Base-by-base conservation (phyloP, 2,113 vertebrate species). In the Nansenia antarctica region DNA sequence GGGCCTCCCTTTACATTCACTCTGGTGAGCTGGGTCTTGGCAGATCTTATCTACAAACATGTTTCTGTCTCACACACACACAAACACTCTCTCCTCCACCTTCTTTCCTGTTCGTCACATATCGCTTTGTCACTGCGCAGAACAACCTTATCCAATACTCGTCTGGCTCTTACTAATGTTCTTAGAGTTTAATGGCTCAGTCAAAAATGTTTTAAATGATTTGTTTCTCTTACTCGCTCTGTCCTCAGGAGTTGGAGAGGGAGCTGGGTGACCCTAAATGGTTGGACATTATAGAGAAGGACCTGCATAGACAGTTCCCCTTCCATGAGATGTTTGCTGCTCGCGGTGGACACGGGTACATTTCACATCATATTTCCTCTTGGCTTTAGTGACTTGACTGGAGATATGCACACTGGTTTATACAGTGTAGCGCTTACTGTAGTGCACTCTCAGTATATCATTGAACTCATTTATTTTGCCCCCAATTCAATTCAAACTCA, bases 291-390 rank as follows among this genome's bases (percentile, higher is more conserved):
- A 96, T 96, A 57, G 95, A 96, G 85, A 96, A 96, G 73, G 95
- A 96, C 73, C 90, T 97, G 6, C 96, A 96, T 77, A 86, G 96
- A 54, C 96, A 96, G 86, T 96, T 96, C 63, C 95, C 95, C 42
- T 96, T 97, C 82, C 96, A 96, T 5, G 96, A 96, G 88, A 95
- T 96, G 94, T 96, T 96, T 86, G 95, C 94, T 54, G 94, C 94
- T 47, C 93, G 95, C 20, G 95, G 95, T 3, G 95, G 95, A 30
- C 94, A 96, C 2, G 95, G 95, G 95, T 97, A 90, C 93, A 70
- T 76, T n/a, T n/a, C n/a, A n/a, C n/a, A n/a, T n/a, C n/a, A n/a
- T n/a, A n/a, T n/a, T n/a, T n/a, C n/a, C n/a, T n/a, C n/a, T n/a
- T n/a, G n/a, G n/a, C n/a, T n/a, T n/a, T n/a, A n/a, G n/a, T n/a